A percentile compares a stretch with the other conserved stretches of the same genome.
These are phyloP conservation scores for Cossypha caffra DNA, from an alignment of 2,797 vertebrate species.

Conservation along the genomic window DNA sequence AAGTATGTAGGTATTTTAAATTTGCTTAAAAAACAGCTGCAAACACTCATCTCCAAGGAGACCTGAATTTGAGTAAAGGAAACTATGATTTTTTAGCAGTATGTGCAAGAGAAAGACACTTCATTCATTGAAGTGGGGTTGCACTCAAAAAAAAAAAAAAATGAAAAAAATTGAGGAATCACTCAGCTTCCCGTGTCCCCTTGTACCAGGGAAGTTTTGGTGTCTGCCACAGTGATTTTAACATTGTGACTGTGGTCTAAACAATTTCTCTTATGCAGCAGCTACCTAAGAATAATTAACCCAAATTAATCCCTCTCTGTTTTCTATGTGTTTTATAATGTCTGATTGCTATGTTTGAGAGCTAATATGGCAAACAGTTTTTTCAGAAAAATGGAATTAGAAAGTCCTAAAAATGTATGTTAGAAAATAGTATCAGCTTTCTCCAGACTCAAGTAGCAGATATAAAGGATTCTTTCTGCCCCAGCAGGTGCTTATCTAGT, in stretches of 20 bases:
- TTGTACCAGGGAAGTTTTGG: neutral
- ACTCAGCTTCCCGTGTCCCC: neutral
- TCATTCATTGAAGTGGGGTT: neutral
- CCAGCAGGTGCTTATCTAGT: neutral
- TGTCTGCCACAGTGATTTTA: neutral
- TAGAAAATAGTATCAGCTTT: neutral
- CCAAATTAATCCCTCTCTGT: neutral
- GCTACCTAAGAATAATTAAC: neutral
- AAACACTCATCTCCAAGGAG: neutral
- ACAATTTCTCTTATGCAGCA: neutral
- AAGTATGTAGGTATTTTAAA: neutral
- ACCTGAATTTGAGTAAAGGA: neutral
- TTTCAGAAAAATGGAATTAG: neutral
- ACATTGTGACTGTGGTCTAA: neutral
- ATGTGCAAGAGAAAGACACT: neutral
- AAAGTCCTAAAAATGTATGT: neutral
- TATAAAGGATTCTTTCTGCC: neutral
- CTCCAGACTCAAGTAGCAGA: neutral
- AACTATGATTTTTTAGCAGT: neutral
- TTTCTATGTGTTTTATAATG: neutral
- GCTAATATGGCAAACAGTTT: neutral
- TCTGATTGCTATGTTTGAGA: neutral
- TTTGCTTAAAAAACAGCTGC: neutral
- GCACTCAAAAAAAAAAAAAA: neutral
- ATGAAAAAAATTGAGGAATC: too few species aligned